Evolutionary conservation across 2,797 vertebrate genomes (phyloP).

Genomic region (Selene dorsalis): DNA sequence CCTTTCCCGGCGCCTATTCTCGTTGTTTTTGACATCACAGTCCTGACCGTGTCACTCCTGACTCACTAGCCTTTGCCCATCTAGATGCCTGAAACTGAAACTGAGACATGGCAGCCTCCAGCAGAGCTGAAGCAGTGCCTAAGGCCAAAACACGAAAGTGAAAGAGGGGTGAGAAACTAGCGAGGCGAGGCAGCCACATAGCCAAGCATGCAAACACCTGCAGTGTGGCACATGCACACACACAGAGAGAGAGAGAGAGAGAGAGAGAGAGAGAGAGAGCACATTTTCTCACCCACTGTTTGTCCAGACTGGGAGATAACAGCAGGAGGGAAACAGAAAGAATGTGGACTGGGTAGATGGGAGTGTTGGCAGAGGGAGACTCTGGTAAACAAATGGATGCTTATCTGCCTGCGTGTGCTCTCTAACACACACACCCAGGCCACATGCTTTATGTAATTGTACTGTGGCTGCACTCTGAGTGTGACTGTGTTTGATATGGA

Average conservation of each 20-base stretch:
- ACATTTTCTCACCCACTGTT: constrained; percentile 3
- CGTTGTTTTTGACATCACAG: constrained; percentile 15
- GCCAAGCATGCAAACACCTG: not conserved
- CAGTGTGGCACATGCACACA: not conserved
- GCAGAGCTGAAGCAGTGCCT: constrained; percentile 1
- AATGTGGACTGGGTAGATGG: constrained; percentile 24
- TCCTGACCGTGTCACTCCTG: constrained; percentile 20
- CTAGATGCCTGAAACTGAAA: constrained; percentile 49
- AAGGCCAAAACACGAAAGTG: constrained; percentile 57
- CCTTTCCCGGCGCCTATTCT: constrained; percentile 17
- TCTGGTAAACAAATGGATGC: constrained; percentile 28
- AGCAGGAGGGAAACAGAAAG: constrained; percentile 35
- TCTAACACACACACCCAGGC: not conserved
- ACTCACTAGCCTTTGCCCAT: not conserved
- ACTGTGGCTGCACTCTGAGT: not conserved
- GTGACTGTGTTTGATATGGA: not conserved
- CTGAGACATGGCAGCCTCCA: constrained; percentile 21
- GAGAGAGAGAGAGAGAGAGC: not conserved
- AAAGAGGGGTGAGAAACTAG: constrained; percentile 40
- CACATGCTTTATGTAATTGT: not conserved
- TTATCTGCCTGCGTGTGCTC: not conserved
- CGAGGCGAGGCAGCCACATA: not conserved
- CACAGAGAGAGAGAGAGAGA: not conserved
- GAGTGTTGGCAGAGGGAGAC: constrained; percentile 13
- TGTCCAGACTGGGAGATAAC: not conserved